phyloP scores from a whole-genome alignment of 1,140 invertebrate genomes.

The Archegozetes longisetosus region DNA sequence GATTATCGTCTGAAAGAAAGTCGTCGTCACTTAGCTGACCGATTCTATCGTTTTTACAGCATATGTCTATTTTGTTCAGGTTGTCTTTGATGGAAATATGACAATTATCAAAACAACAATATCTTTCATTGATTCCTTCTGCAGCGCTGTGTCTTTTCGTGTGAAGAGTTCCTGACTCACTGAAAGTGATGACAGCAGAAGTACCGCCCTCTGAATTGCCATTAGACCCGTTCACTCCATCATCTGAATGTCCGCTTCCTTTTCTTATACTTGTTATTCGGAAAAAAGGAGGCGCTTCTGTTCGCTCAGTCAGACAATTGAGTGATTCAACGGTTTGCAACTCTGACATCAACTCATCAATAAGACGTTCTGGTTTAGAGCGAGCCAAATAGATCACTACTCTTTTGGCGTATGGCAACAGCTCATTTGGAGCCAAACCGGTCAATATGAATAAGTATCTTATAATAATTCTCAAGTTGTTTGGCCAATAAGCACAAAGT shows the following conservation, averaged over 20 bases:
- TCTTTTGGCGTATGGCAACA: slow-evolving; percentile 78
- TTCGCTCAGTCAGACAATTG: slow-evolving; percentile 83
- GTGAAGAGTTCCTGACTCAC: slow-evolving; percentile 83
- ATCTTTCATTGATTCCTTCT: neutral
- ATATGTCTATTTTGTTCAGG: neutral
- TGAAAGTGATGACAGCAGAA: neutral
- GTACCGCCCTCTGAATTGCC: neutral
- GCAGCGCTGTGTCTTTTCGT: slow-evolving; percentile 84
- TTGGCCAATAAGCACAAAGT: slow-evolving; percentile 83
- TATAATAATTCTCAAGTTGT: slow-evolving; percentile 91
- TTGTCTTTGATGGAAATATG: no score
- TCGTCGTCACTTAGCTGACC: neutral
- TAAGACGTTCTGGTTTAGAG: slow-evolving; percentile 67
- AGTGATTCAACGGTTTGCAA: slow-evolving; percentile 79
- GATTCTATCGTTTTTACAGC: neutral
- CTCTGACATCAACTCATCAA: slow-evolving; percentile 93
- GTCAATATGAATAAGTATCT: slow-evolving; percentile 93
- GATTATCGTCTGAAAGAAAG: neutral
- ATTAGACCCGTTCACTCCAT: slow-evolving; percentile 8
- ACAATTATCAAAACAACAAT: neutral
- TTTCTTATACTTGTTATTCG: slow-evolving; percentile 75
- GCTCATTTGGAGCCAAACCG: slow-evolving; percentile 79
- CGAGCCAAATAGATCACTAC: slow-evolving; percentile 81
- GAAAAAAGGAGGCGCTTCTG: slow-evolving; percentile 94
- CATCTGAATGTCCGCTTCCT: slow-evolving; percentile 58